Percentiles rank a stretch among this genome's conserved stretches.
Evolutionary conservation across 2,888 invertebrate genomes (phyloP).

Genomic region (Latrodectus hesperus): DNA sequence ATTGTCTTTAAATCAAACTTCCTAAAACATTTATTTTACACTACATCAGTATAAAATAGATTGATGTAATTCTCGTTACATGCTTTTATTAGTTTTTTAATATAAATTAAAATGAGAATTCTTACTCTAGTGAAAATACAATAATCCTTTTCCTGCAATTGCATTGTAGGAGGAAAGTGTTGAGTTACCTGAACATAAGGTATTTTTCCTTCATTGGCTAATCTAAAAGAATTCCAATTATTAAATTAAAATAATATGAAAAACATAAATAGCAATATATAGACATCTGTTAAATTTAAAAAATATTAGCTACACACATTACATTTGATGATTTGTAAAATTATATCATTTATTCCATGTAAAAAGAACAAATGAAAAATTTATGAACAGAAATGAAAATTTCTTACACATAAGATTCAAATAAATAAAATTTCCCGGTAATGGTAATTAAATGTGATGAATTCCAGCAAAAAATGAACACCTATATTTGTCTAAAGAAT

Average conservation of each 20-base stretch:
- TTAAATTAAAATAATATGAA: too few species aligned
- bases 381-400: too few species aligned
- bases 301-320: not conserved
- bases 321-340: not conserved
- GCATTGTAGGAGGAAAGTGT: slow-evolving; percentile 25
- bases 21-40: too few species aligned
- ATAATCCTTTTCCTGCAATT: slow-evolving; percentile 1
- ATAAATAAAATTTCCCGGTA: too few species aligned
- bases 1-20: too few species aligned
- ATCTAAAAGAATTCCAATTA: slow-evolving; percentile 10
- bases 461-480: too few species aligned
- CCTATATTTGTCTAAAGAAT: too few species aligned
- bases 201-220: slow-evolving; percentile 40
- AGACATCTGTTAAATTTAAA: not conserved
- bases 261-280: too few species aligned
- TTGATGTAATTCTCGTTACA: not conserved
- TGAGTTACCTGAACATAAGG: slow-evolving; percentile 36
- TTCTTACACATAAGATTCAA: too few species aligned
- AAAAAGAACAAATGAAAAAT: too few species aligned
- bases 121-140: slow-evolving; percentile 23
- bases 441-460: too few species aligned
- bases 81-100: not conserved
- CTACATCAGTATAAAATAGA: not conserved
- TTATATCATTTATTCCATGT: too few species aligned
- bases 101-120: not conserved